Evolutionary conservation across 2,797 vertebrate genomes (phyloP).

Genomic region (Nasua narica): DNA sequence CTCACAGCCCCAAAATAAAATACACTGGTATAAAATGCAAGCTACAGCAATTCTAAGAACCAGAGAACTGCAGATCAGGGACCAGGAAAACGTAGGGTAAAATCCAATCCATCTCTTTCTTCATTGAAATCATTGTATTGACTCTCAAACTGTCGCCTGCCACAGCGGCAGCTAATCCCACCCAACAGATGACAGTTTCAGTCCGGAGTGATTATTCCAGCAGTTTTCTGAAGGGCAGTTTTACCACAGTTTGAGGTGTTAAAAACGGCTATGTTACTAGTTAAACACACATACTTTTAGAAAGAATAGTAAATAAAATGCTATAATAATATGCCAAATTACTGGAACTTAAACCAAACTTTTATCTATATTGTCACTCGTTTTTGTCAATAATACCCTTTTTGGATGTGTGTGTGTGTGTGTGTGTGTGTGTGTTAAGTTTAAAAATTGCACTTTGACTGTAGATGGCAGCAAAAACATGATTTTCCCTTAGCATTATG

Average conservation of each 20-base stretch:
- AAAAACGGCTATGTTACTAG: not conserved
- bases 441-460: constrained; percentile 75
- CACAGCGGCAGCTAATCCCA: not conserved
- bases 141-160: not conserved
- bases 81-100: not conserved
- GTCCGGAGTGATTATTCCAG: not conserved
- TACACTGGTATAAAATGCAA: not conserved
- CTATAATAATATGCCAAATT: not conserved
- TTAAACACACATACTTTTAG: not conserved
- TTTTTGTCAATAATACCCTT: constrained; percentile 5
- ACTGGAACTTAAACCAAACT: not conserved
- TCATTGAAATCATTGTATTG: not conserved
- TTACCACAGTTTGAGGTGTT: not conserved
- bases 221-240: not conserved
- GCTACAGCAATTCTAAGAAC: not conserved
- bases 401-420: not conserved
- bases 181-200: not conserved
- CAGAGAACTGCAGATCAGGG: not conserved
- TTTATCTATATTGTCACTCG: not conserved
- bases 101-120: not conserved
- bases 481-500: constrained; percentile 47
- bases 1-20: not conserved
- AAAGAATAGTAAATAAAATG: constrained; percentile 14
- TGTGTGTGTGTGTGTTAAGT: not conserved
- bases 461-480: constrained; percentile 78